Base-by-base conservation (phyloP, 2,888 invertebrate genomes). In the Drepanosiphum platanoidis region DNA sequence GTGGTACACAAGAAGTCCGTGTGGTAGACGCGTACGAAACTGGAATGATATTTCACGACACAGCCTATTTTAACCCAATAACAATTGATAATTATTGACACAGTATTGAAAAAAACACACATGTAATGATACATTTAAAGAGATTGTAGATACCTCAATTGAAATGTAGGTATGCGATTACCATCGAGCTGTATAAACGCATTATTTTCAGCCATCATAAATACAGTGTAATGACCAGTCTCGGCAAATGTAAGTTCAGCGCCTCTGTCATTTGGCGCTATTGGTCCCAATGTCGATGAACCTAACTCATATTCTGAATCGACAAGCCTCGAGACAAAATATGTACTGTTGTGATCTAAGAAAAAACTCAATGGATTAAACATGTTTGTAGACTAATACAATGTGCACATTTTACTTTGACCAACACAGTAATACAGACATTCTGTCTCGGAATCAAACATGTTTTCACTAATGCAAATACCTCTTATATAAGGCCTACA, bases 151-250 rank as follows among this genome's bases (percentile, higher is more conserved):
- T 15, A 96, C 96, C 96, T 94, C 88, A 96, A 92, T 90, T 96
- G 96, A 91, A 96, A 97, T 86, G 95, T 94, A 89, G 95, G 95
- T 89, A 96, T 96, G 87, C 95, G 94, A 89, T 95, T 94, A n/a
- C 96, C 96, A 89, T 96, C 96, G 78, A 97, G 92, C 89, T 96
- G 96, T 89, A 97, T 96, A 90, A 94, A 96, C 4, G 96, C 96
- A 89, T 96, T 96, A 88, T 95, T 95, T 89, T 96, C 94, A 32
- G 96, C 95, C 90, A 96, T 96, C 93, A 96, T 95, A 90, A 96
- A 97, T n/a, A 95, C 95, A 88, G 93, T 94, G 88, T 95, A 93
- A 88, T 94, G 93, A 1, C 95, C 96, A 7, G 95, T 95, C 90
- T 96, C 96, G 88, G 94, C 94, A 89, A 96, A 96, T 0, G 96